Base-by-base conservation (phyloP, 2,113 vertebrate genomes). In the Corynorhinus townsendii region DNA sequence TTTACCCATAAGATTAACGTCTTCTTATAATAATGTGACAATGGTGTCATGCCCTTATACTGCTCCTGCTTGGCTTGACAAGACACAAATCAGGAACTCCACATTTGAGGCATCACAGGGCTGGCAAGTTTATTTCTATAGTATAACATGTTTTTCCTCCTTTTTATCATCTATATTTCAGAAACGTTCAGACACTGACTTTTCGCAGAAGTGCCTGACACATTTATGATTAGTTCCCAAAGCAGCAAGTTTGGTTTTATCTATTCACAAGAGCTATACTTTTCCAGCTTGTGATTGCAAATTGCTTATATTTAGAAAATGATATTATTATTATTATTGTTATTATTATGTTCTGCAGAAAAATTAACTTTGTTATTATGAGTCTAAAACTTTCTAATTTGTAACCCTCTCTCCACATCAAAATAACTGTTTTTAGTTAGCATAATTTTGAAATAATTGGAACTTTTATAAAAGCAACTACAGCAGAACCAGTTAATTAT, bases 371-470 rank as follows among this genome's bases (percentile, higher is more conserved):
- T 49, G 12, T 35, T 71, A 54, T 72, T 87, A 62, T 49, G 69
- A 35, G 80, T 71, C 11, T n/a, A 64, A 94, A 93, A 28, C 26
- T 24, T 90, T 28, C 56, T 82, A 54, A 85, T 72, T 91, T 77
- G 28, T 40, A 86, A 86, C 14, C 38, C 5, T 54, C 14, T 76
- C 66, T 82, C 28, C 11, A 43, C 9, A 49, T 54, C 11, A 43
- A 83, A 86, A 54, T 69, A 24, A 88, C 59, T 82, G 2, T 40
- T 88, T 85, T 76, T 35, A 83, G 8, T 76, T 85, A 82, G 33
- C 11, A 71, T 88, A 62, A 91, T 89, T 77, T 82, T 88, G 30
- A 85, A 79, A 43, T 89, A 72, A 87, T 71, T 30, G 1, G 30
- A 54, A 52, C 1, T 26, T 80, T 77, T n/a, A 20, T 47, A 83